Percentiles rank a stretch among this genome's conserved stretches.
Evolutionary conservation across 2,113 vertebrate genomes (phyloP).

Genomic region (Trochalopteron elliotii): DNA sequence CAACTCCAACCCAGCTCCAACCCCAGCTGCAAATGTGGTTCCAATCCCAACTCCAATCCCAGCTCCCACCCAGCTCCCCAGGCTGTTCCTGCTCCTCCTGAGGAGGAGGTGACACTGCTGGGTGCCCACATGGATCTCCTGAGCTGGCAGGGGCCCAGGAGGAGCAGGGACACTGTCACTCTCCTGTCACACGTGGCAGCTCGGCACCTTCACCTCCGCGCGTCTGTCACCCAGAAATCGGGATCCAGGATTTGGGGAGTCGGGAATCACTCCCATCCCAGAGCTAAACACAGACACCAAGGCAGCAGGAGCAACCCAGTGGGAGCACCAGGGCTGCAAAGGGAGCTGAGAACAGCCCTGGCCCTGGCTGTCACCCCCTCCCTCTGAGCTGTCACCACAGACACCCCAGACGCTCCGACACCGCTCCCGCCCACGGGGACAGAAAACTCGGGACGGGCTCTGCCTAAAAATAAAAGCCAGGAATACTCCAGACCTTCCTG

Average conservation of each 20-base stretch:
- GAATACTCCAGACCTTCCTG: not conserved
- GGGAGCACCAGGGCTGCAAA: not conserved
- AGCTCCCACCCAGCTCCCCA: not conserved
- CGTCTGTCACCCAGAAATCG: not conserved
- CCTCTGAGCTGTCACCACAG: not conserved
- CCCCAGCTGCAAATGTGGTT: too few relatives aligned
- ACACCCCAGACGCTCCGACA: accelerated
- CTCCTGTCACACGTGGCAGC: not conserved
- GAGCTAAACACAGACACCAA: not conserved
- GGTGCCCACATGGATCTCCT: not conserved
- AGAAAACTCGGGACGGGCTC: not conserved
- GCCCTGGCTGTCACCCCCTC: not conserved
- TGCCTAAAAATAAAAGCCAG: not conserved
- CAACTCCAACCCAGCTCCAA: not conserved
- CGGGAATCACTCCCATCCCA: not conserved
- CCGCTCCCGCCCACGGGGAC: not conserved
- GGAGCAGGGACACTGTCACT: not conserved
- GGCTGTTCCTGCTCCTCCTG: not conserved
- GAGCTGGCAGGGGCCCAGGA: not conserved
- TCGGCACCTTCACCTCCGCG: not conserved
- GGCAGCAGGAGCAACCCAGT: not conserved
- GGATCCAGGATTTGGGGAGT: not conserved
- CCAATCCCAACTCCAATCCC: too few relatives aligned
- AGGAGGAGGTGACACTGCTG: not conserved
- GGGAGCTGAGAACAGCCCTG: not conserved